Evolutionary conservation across 2,113 vertebrate genomes (phyloP).

Genomic region (Pterophyllum scalare): DNA sequence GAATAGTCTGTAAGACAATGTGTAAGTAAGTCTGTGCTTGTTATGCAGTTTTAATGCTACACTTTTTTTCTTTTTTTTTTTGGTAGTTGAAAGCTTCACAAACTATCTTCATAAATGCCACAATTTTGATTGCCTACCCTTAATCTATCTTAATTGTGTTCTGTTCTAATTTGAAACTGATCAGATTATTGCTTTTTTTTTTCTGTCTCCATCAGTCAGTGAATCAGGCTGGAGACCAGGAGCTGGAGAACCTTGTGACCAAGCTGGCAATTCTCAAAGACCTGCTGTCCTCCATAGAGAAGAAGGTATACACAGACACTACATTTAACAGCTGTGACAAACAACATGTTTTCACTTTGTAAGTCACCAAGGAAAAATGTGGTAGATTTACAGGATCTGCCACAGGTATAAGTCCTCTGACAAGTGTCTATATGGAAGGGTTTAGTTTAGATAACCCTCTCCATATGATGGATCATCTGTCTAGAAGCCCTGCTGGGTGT

Average conservation of each 20-base stretch:
- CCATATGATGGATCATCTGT: slow-evolving; percentile 22
- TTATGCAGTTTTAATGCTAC: not conserved
- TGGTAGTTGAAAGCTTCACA: not conserved
- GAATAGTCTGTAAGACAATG: not conserved
- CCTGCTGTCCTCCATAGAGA: slow-evolving; percentile 92
- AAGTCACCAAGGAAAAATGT: not conserved
- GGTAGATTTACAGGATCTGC: not conserved
- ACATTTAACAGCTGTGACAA: not conserved
- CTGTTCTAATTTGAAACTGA: not conserved
- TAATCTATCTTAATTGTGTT: too few species aligned
- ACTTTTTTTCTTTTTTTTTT: not conserved
- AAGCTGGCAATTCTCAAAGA: slow-evolving; percentile 96
- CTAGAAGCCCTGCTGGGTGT: not conserved
- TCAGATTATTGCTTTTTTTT: not conserved
- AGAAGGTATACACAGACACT: slow-evolving; percentile 84
- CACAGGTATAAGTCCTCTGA: not conserved
- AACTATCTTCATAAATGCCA: not conserved
- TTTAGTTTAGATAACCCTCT: slow-evolving; percentile 22
- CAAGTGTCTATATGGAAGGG: not conserved
- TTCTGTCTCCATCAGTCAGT: slow-evolving; percentile 76
- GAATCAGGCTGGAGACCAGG: slow-evolving; percentile 90
- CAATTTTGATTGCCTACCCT: too few species aligned
- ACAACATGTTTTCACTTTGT: not conserved
- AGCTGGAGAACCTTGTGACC: slow-evolving; percentile 91
- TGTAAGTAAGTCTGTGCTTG: not conserved